Percentiles rank a stretch among this genome's conserved stretches.
Evolutionary conservation across 1,140 invertebrate species (phyloP).

Genomic region (Conus ventricosus): DNA sequence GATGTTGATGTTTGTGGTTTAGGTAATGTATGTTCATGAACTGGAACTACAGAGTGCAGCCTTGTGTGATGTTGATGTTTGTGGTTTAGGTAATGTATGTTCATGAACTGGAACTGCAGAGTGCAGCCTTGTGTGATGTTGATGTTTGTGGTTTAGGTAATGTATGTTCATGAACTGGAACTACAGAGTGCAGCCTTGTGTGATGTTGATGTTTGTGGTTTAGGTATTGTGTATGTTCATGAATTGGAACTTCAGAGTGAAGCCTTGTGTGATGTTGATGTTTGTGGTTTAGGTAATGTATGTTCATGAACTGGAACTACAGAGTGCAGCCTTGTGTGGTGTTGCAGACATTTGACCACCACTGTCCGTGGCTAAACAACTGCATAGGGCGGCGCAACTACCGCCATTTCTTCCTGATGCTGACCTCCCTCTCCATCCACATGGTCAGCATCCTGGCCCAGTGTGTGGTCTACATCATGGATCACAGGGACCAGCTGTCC

Average conservation of each 20-base stretch:
- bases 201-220: slow-evolving; percentile 69
- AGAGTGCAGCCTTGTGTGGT: not conserved
- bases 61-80: slow-evolving; percentile 79
- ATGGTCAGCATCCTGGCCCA: slow-evolving; percentile 97
- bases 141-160: slow-evolving; percentile 59
- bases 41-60: no score
- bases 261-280: no score
- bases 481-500: slow-evolving; percentile 87
- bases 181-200: not conserved
- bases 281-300: no score
- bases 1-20: no score
- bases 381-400: slow-evolving; percentile 99
- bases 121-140: not conserved
- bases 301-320: no score
- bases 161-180: no score
- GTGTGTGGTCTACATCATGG: slow-evolving; percentile 92
- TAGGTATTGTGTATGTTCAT: no score
- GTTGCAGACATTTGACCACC: slow-evolving; percentile 99
- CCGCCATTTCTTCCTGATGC: slow-evolving; percentile 88
- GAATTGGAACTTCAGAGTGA: no score
- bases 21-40: no score
- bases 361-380: slow-evolving; percentile 99
- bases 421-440: slow-evolving; percentile 95
- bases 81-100: no score
- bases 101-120: no score